Evolutionary conservation across 2,888 invertebrate genomes (phyloP), one percentile per base, ranked within the genome.

Genomic region (Campaea margaritaria): DNA sequence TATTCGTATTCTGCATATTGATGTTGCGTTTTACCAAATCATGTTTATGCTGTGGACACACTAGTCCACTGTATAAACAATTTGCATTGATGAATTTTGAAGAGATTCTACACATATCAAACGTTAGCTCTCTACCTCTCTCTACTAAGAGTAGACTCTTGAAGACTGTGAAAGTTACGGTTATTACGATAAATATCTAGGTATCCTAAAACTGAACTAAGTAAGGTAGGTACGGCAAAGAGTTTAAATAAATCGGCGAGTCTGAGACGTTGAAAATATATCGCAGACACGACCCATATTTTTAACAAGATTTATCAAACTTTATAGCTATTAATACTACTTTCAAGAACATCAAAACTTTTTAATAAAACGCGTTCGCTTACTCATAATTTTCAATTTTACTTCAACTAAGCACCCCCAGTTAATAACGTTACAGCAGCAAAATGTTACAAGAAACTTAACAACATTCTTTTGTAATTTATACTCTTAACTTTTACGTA

Each of bases 281-380:
- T 45, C 31, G 11, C 15, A 15, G 42, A 15, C 42, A 42, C 16
- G 16, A 42, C 42, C 42, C 42, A 84, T 82, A 75, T 81, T 79
- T 7, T 31, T 21, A 21, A 81, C 78, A 74, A 64, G 67, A 70
- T 69, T 69, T 68, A 68, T 70, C 42, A 16, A 34, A 47, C 34
- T 47, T 8, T 34, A 46, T 9, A 15, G 12, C 12, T 11, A 45
- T 31, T 31, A 13, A 28, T 45, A 45, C 12, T 13, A 27, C 44
- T 44, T 45, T 47, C 15, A 10, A 16, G 36, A 48, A 38, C 16
- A 27, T 28, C 3, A 41, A 27, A 28, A 39, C 31, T 31, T 53
- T 53, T 46, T 39, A 45, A 14, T 54, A 34, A 46, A 54, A 41
- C 28, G 11, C 31, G 16, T 46, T 41, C 5, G 1, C 13, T 11